A percentile compares a stretch with the other conserved stretches of the same genome.
phyloP scores from a whole-genome alignment of 1,140 invertebrate species.

The Polyergus mexicanus region DNA sequence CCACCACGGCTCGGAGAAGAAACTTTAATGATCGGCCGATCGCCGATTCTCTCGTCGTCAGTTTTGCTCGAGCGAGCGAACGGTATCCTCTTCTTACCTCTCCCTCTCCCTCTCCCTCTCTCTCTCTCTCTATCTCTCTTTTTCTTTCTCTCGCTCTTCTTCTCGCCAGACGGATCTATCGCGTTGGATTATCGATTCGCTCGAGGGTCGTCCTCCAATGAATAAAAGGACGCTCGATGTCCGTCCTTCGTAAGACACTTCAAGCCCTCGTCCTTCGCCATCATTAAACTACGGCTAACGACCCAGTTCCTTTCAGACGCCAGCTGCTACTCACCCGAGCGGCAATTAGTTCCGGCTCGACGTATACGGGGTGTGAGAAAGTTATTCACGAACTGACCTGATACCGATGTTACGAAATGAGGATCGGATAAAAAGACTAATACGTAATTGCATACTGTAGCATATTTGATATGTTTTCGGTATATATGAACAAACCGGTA shows the following conservation, averaged over 20 bases:
- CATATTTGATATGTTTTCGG: slow-evolving; percentile 25
- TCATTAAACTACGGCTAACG: slow-evolving; percentile 75
- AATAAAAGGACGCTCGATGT: slow-evolving; percentile 78
- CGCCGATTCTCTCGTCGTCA: slow-evolving; percentile 70
- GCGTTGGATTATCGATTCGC: slow-evolving; percentile 81
- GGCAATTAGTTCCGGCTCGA: slow-evolving; percentile 74
- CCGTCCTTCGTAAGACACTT: slow-evolving; percentile 73
- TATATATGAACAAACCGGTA: background rate
- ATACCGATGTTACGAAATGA: slow-evolving; percentile 50
- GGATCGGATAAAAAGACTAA: slow-evolving; percentile 12
- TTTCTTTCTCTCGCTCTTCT: slow-evolving; percentile 65
- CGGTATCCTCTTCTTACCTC: slow-evolving; percentile 35
- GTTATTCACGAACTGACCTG: slow-evolving; percentile 52
- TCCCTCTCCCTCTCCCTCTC: too few species aligned
- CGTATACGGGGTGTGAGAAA: slow-evolving; percentile 62
- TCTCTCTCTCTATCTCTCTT: slow-evolving; percentile 27
- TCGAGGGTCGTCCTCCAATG: slow-evolving; percentile 70
- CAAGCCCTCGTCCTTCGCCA: slow-evolving; percentile 72
- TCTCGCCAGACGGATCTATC: slow-evolving; percentile 73
- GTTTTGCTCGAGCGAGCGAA: slow-evolving; percentile 63
- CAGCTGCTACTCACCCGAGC: slow-evolving; percentile 62
- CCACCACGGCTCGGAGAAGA: slow-evolving; percentile 74
- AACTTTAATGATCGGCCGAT: slow-evolving; percentile 76
- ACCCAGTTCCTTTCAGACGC: slow-evolving; percentile 75
- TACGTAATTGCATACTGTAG: background rate